phyloP scores from a whole-genome alignment of 2,888 invertebrate genomes.

The Scaptomyza caliginosa region DNA sequence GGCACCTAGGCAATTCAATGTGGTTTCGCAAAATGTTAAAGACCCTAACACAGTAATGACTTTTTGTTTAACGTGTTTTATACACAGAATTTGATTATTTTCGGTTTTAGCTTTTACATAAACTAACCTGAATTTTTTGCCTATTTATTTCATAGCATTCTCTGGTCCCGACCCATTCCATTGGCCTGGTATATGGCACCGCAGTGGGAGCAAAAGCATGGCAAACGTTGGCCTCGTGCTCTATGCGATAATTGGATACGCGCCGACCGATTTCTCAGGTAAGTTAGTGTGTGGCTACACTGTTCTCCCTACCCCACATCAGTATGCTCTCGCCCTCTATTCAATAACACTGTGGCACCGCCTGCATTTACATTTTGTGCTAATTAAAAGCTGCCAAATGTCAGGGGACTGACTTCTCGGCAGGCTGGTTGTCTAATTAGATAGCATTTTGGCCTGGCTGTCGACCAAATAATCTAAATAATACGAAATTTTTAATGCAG shows the following conservation, averaged over 20 bases:
- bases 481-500: slow-evolving; percentile 84
- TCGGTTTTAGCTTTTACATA: background rate
- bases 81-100: background rate
- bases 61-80: too few relatives aligned
- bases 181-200: slow-evolving; percentile 96
- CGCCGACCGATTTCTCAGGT: slow-evolving; percentile 89
- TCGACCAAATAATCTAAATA: slow-evolving; percentile 18
- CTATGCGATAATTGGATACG: slow-evolving; percentile 96
- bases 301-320: too few relatives aligned
- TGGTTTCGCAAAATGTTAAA: background rate
- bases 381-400: slow-evolving; percentile 58
- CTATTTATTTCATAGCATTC: slow-evolving; percentile 84
- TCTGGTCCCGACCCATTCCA: slow-evolving; percentile 97
- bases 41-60: too few relatives aligned
- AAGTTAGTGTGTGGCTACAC: slow-evolving; percentile 44
- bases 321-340: background rate
- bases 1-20: background rate
- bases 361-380: slow-evolving; percentile 52
- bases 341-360: background rate
- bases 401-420: slow-evolving; percentile 11
- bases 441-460: slow-evolving; percentile 1
- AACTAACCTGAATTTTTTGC: background rate
- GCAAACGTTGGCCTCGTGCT: slow-evolving; percentile 91
- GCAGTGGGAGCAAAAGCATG: slow-evolving; percentile 93
- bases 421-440: slow-evolving; percentile 51